Evolutionary conservation across 1,140 invertebrate species (phyloP).

Genomic region (Fopius arisanus): DNA sequence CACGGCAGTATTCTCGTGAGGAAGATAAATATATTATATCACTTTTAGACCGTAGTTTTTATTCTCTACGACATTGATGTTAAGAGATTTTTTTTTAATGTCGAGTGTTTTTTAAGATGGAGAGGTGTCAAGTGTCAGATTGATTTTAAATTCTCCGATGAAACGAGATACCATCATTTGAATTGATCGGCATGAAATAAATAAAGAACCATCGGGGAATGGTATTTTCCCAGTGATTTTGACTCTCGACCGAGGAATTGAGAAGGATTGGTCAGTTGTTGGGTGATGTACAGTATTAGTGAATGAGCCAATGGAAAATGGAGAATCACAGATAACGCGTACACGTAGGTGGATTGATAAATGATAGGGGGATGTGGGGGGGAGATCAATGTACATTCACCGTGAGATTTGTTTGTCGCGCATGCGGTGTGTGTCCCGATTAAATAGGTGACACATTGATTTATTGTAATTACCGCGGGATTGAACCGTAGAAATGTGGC

Average conservation of each 20-base stretch:
- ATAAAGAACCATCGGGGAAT: neutral
- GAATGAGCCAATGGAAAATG: neutral
- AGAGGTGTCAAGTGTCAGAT: too few relatives aligned
- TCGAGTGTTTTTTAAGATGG: too few relatives aligned
- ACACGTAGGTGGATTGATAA: constrained; percentile 15
- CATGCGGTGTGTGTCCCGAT: constrained; percentile 10
- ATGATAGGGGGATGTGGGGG: too few relatives aligned
- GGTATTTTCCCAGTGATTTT: neutral
- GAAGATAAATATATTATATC: too few relatives aligned
- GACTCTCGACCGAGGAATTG: neutral
- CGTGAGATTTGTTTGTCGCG: constrained; percentile 22
- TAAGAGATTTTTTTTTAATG: too few relatives aligned
- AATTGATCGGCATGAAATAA: too few relatives aligned
- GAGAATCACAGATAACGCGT: constrained; percentile 1
- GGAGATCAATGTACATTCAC: neutral
- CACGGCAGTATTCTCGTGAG: too few relatives aligned
- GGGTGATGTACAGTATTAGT: neutral
- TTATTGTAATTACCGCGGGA: constrained; percentile 5
- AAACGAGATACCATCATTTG: too few relatives aligned
- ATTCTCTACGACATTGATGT: too few relatives aligned
- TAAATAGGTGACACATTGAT: constrained; percentile 23
- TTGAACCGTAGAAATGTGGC: neutral
- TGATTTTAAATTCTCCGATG: too few relatives aligned
- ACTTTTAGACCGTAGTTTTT: too few relatives aligned
- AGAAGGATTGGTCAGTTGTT: neutral